Base-by-base conservation (phyloP, 2,888 invertebrate species). In the Sialis fuliginosa region DNA sequence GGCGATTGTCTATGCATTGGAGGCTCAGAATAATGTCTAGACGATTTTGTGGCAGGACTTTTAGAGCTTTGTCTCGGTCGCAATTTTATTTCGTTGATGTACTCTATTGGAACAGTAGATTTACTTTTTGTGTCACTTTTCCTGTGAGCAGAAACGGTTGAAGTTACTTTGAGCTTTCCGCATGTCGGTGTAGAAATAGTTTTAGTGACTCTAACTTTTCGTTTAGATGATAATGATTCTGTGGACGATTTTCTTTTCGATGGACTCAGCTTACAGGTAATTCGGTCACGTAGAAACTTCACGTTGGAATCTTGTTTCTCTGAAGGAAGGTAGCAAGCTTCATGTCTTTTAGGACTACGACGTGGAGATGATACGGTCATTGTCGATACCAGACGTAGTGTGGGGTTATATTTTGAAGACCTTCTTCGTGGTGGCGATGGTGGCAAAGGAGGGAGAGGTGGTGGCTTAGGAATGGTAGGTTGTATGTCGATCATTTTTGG, bases 361-460 rank as follows among this genome's bases (percentile, higher is more conserved):
- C 22, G 37, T 22, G 22, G 22, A 13, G 53, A 51, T 1, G 68
- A 65, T 7, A 66, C 60, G 43, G 71, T 67, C 58, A 69, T 67
- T 2, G 69, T 71, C 1, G 78, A 73, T 40, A 80, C 75, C 42
- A 82, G 61, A 57, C 74, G 71, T 7, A 85, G 65, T 3, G 83
- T 81, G 48, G 75, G 74, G 56, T 77, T 85, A 54, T 78, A 76
- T 55, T 75, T 76, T 0, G 87, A 87, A 1, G 87, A 87, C 52
- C 75, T 74, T 54, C 88, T 73, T 60, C 77, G 71, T 0, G 88
- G 88, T 9, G 84, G 79, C 1, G 81, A 79, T 1, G 86, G 82
- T 10, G 82, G 77, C 55, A 66, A 63, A 39, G 57, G 55, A 7
- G 62, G 58, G 46, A 54, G 59, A 45, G 54, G 60, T 32, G 58